Percentiles rank a stretch among this genome's conserved stretches.
Conservation (phyloP, 2,797 vertebrate species). For the Champsocephalus esox region DNA sequence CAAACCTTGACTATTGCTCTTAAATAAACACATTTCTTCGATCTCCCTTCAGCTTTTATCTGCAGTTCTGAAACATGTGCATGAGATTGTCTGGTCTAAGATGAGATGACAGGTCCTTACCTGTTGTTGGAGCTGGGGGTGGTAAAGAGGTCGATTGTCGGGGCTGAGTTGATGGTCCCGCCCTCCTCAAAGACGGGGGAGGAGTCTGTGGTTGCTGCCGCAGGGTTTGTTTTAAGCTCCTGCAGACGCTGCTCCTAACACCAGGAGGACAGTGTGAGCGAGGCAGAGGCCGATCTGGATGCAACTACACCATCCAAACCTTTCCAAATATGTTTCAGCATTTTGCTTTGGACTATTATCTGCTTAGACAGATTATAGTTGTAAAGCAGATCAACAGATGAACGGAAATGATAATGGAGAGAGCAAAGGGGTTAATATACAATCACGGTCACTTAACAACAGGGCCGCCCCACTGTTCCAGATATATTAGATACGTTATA, state of each 20-base stretch:
- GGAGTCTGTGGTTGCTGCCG: constrained; percentile 88
- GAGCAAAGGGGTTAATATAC: too few species aligned
- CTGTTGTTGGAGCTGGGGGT: constrained; percentile 92
- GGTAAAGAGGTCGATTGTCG: constrained; percentile 94
- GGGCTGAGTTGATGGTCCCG: constrained; percentile 88
- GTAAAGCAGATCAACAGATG: too few species aligned
- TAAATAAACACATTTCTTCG: neutral
- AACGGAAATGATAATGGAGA: neutral
- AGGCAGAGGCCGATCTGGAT: constrained; percentile 7
- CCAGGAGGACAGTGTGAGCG: neutral
- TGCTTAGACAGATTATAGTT: neutral
- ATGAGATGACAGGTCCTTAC: constrained; percentile 67
- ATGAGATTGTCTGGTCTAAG: neutral
- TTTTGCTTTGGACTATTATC: neutral
- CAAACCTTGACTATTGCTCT: too few species aligned
- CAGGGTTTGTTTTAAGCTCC: constrained; percentile 94
- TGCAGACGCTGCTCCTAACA: constrained; percentile 93
- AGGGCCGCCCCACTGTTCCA: too few species aligned
- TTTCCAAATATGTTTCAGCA: neutral
- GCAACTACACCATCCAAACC: neutral
- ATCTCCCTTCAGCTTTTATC: neutral
- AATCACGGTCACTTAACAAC: neutral
- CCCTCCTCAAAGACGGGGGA: constrained; percentile 90
- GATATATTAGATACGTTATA: neutral
- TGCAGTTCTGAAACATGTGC: neutral